Base-by-base conservation (phyloP, 2,113 vertebrate genomes). In the Xiphophorus couchianus region DNA sequence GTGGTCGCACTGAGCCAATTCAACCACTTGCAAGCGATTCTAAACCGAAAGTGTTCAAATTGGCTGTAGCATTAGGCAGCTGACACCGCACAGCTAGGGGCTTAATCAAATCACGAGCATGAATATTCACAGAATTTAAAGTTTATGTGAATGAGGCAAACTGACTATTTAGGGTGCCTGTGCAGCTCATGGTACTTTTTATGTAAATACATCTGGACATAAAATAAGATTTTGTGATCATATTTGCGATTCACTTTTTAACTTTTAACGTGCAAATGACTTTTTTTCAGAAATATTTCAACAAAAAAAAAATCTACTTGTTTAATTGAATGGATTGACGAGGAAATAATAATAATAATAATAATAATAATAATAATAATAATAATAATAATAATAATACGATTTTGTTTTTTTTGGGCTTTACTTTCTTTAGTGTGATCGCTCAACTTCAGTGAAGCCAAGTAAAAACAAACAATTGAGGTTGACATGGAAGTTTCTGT, bases 1-100 rank as follows among this genome's bases (percentile, higher is more conserved):
- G 83, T 61, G 80, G 86, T 84, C 77, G 22, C 15, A n/a, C 66
- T 44, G 33, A 66, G 37, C 51, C 84, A 11, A 82, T 88, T 91
- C 68, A 85, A 69, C 8, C 7, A 39, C 44, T 48, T 48, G 7
- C 60, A 0, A 3, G 62, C 58, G 33, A 69, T 29, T 74, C 30
- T 11, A 62, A 71, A 76, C 37, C n/a, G 22, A 31, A 37, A 12
- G 68, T 48, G 84, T 77, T 80, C 80, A 86, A 81, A 84, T 85
- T 29, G 39, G 44, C 35, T 64, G 75, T 17, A 54, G 66, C 71
- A 30, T 30, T 71, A 82, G 44, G 71, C 77, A 67, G 42, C 73
- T 74, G 66, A 62, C 64, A 58, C n/a, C 10, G 17, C 35, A 33
- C 48, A 60, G 77, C 80, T 31, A 25, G 19, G 15, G 17, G 17